Conservation (phyloP, 2,797 vertebrate species). For the Gymnoscopelus microlampas region DNA sequence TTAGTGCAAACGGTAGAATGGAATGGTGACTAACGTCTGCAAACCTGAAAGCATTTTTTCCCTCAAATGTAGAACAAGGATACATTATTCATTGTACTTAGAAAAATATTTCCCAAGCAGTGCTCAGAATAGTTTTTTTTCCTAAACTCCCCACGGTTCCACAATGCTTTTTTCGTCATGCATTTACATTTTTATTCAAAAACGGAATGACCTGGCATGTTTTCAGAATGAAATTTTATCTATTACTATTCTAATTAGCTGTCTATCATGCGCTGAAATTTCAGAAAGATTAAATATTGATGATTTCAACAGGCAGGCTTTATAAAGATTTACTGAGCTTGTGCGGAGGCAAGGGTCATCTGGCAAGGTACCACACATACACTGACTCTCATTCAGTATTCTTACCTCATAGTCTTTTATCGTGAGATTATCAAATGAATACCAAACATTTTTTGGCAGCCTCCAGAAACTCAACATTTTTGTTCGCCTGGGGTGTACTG, state of each 20-base stretch:
- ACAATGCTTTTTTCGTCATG: slow-evolving; percentile 9
- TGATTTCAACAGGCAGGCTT: slow-evolving; percentile 6
- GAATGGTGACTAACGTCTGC: slow-evolving; percentile 7
- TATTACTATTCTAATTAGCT: slow-evolving; percentile 13
- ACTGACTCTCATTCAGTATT: neutral
- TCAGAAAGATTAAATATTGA: slow-evolving; percentile 33
- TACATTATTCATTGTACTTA: slow-evolving; percentile 29
- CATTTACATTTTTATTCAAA: neutral
- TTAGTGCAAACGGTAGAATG: slow-evolving; percentile 13
- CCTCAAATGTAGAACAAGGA: slow-evolving; percentile 13
- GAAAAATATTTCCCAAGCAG: slow-evolving; percentile 19
- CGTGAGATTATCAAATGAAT: slow-evolving; percentile 19
- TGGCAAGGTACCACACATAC: slow-evolving; percentile 15
- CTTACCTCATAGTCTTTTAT: neutral
- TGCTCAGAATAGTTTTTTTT: slow-evolving; percentile 14
- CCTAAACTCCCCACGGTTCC: slow-evolving; percentile 1
- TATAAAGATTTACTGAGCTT: slow-evolving; percentile 14
- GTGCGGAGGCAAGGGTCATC: slow-evolving; percentile 1
- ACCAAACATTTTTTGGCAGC: slow-evolving; percentile 19
- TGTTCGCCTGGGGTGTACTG: neutral
- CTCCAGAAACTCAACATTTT: slow-evolving; percentile 20
- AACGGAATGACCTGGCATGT: neutral
- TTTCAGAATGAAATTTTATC: neutral
- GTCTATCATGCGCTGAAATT: slow-evolving; percentile 4
- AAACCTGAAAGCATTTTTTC: neutral